Percentiles rank a stretch among this genome's conserved stretches.
Evolutionary conservation across 2,113 vertebrate genomes (phyloP).

Genomic region (Nycticorax nycticorax): DNA sequence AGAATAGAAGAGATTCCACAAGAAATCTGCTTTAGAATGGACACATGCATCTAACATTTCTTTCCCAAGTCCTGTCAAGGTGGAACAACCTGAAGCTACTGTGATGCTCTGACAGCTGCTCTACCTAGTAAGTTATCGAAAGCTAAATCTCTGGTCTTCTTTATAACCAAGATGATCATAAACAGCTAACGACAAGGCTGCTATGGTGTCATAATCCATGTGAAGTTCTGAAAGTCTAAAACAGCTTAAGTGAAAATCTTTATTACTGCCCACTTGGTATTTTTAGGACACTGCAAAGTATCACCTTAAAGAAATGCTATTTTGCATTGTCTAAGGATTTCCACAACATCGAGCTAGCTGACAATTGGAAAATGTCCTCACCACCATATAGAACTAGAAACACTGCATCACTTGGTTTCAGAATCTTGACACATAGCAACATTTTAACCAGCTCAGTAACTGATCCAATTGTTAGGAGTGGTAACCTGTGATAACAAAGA

Average conservation of each 20-base stretch:
- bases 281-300: neutral
- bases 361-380: neutral
- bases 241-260: neutral
- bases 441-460: neutral
- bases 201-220: fast-evolving
- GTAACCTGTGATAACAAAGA: neutral
- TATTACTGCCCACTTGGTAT: neutral
- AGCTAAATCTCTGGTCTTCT: neutral
- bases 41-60: neutral
- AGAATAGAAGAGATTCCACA: neutral
- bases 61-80: neutral
- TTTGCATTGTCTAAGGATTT: neutral
- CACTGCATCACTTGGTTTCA: neutral
- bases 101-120: neutral
- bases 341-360: fast-evolving
- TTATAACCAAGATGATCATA: neutral
- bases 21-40: neutral
- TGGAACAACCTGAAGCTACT: neutral
- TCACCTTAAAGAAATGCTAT: neutral
- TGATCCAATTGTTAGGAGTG: neutral
- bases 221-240: neutral
- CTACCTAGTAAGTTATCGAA: neutral
- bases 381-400: neutral
- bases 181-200: neutral
- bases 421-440: neutral